These are phyloP conservation scores for Ethmia dodecea DNA, from an alignment of 2,888 invertebrate genomes.

Conservation along the genomic window DNA sequence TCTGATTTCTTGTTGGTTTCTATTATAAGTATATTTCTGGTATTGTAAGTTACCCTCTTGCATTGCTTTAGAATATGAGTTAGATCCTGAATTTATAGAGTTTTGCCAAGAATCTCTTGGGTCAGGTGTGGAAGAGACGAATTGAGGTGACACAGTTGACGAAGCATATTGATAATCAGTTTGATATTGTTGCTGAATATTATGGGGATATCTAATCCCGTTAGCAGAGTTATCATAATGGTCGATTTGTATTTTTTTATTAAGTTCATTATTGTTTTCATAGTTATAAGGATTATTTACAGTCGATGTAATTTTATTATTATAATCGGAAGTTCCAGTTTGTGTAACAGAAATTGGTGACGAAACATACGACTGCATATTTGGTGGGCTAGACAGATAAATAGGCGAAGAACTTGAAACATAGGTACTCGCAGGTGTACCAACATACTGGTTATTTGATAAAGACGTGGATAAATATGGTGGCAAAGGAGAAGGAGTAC, in stretches of 20 bases:
- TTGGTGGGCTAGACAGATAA: constrained; percentile 57
- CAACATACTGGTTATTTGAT: constrained; percentile 51
- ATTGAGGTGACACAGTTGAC: constrained; percentile 46
- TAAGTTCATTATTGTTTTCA: constrained; percentile 41
- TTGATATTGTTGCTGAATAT: constrained; percentile 48
- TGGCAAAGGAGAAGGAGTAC: constrained; percentile 55
- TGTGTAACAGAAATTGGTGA: constrained; percentile 57
- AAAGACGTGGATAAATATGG: constrained; percentile 51
- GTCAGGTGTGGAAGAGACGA: constrained; percentile 46
- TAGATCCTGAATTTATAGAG: constrained; percentile 33
- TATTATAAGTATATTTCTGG: constrained; percentile 40
- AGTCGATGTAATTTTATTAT: constrained; percentile 45
- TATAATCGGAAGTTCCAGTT: constrained; percentile 50
- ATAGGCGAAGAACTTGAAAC: constrained; percentile 63
- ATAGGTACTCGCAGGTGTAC: constrained; percentile 51
- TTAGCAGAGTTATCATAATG: constrained; percentile 65
- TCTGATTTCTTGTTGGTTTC: constrained; percentile 40
- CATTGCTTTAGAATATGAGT: constrained; percentile 45
- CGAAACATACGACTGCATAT: constrained; percentile 55
- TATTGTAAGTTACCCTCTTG: constrained; percentile 47
- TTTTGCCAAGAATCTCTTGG: constrained; percentile 55
- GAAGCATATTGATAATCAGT: constrained; percentile 51
- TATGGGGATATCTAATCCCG: constrained; percentile 53
- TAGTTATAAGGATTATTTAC: constrained; percentile 39
- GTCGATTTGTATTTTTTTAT: constrained; percentile 58